These are phyloP conservation scores for Nyctibius bracteatus DNA, from an alignment of 2,113 vertebrate genomes.

Conservation along the genomic window DNA sequence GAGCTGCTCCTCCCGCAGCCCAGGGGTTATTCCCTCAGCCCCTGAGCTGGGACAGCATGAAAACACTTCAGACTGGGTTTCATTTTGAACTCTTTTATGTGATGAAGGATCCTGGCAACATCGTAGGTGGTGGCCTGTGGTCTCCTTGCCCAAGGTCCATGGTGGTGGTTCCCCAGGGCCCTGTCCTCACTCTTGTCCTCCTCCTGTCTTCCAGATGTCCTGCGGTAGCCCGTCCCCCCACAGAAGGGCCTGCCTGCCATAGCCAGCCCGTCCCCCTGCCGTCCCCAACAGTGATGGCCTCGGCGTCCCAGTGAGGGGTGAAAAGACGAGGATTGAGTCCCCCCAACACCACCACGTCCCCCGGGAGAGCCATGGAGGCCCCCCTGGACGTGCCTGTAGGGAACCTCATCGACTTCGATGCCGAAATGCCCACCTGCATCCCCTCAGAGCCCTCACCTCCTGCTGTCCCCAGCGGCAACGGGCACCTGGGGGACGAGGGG, in stretches of 20 bases:
- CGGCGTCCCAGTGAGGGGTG: neutral
- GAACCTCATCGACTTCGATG: slow-evolving; percentile 85
- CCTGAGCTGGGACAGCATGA: too few relatives aligned
- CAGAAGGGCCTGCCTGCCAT: neutral
- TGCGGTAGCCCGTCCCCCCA: rapidly evolving
- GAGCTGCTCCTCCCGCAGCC: neutral
- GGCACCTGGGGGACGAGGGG: neutral
- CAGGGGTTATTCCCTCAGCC: neutral
- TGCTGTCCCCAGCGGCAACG: neutral
- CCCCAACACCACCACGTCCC: rapidly evolving
- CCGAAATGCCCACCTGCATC: slow-evolving; percentile 17
- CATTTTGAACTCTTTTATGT: neutral
- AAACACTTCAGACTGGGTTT: neutral
- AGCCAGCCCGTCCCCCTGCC: neutral
- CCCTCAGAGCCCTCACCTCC: neutral
- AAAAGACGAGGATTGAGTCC: rapidly evolving
- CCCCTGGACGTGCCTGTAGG: slow-evolving; percentile 73
- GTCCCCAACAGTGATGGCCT: neutral
- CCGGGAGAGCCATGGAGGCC: slow-evolving; percentile 73
- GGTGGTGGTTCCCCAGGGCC: rapidly evolving
- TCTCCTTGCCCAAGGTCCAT: rapidly evolving
- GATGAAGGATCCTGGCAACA: neutral
- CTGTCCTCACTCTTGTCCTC: neutral
- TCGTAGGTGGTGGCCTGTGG: rapidly evolving
- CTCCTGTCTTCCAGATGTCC: slow-evolving; percentile 41